Percentiles rank a stretch among this genome's conserved stretches.
Evolutionary conservation across 2,113 vertebrate genomes (phyloP).

Genomic region (Toxotes jaculatrix): DNA sequence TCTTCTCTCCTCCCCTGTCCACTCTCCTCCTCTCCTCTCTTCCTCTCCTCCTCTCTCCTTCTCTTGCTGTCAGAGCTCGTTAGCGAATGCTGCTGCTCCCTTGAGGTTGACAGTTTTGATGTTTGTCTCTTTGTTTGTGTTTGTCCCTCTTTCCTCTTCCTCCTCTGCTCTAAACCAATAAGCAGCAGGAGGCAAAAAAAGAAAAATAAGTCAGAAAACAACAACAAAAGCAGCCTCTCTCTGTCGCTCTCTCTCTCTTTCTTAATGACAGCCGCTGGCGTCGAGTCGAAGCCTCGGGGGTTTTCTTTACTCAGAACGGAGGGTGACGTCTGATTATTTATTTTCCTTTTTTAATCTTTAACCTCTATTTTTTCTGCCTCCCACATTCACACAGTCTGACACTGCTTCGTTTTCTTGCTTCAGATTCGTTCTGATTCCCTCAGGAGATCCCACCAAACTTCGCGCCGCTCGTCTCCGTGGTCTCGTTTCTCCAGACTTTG

Average conservation of each 20-base stretch:
- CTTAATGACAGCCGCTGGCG: slow-evolving; percentile 61
- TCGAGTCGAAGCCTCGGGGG: slow-evolving; percentile 39
- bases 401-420: neutral
- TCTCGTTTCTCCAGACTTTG: slow-evolving; percentile 18
- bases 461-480: neutral
- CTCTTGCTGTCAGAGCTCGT: slow-evolving; percentile 76
- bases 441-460: slow-evolving; percentile 21
- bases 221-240: slow-evolving; percentile 41
- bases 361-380: slow-evolving; percentile 31
- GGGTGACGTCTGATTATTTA: slow-evolving; percentile 61
- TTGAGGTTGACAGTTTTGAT: slow-evolving; percentile 79
- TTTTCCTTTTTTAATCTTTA: slow-evolving; percentile 48
- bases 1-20: neutral
- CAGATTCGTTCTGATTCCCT: slow-evolving; percentile 14
- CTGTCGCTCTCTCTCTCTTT: slow-evolving; percentile 1
- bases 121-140: slow-evolving; percentile 83
- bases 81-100: slow-evolving; percentile 74
- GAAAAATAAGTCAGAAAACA: slow-evolving; percentile 43
- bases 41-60: slow-evolving; percentile 19
- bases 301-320: slow-evolving; percentile 44
- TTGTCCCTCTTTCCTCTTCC: slow-evolving; percentile 74
- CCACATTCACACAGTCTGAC: slow-evolving; percentile 11
- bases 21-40: neutral
- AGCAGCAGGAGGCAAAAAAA: slow-evolving; percentile 68
- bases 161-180: slow-evolving; percentile 74